Percentiles rank a stretch among this genome's conserved stretches.
phyloP scores from a whole-genome alignment of 92 coral and sea anemone species.

The Porites lobata region DNA sequence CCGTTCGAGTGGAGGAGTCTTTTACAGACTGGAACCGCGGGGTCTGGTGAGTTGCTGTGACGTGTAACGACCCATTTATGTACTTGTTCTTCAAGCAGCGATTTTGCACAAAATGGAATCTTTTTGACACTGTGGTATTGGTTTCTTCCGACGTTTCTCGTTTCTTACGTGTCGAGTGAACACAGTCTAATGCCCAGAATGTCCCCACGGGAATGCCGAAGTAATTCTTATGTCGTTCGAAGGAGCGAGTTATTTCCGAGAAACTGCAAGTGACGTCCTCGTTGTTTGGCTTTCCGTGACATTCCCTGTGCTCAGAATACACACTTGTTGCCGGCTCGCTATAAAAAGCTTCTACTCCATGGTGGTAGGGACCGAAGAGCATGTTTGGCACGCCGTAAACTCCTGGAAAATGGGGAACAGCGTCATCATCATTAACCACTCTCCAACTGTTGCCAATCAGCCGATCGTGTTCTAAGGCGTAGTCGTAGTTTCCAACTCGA shows the following conservation, averaged over 20 bases:
- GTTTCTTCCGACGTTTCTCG: background rate
- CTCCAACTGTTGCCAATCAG: conserved; percentile 65
- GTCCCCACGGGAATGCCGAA: conserved; percentile 43
- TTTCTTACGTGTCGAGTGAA: conserved; percentile 12
- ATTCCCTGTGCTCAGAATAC: conserved; percentile 46
- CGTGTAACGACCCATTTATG: background rate
- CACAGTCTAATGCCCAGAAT: conserved; percentile 20
- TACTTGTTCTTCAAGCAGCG: conserved; percentile 2
- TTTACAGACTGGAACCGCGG: no score
- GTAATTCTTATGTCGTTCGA: conserved; percentile 18
- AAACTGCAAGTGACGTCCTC: conserved; percentile 41
- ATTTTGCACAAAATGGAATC: background rate
- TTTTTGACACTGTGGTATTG: background rate
- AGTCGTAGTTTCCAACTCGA: conserved; percentile 58
- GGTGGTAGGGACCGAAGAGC: conserved; percentile 42
- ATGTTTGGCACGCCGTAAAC: background rate
- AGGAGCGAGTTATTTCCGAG: background rate
- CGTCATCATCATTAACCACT: conserved; percentile 47
- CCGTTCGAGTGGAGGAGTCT: no score
- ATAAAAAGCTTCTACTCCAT: conserved; percentile 56
- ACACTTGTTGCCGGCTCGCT: conserved; percentile 17
- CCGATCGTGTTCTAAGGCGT: conserved; percentile 59
- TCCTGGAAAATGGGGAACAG: conserved; percentile 58
- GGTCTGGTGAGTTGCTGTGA: background rate
- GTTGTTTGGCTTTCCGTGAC: conserved; percentile 37